phyloP scores from a whole-genome alignment of 2,888 invertebrate genomes.

The Drosophila barbarae region DNA sequence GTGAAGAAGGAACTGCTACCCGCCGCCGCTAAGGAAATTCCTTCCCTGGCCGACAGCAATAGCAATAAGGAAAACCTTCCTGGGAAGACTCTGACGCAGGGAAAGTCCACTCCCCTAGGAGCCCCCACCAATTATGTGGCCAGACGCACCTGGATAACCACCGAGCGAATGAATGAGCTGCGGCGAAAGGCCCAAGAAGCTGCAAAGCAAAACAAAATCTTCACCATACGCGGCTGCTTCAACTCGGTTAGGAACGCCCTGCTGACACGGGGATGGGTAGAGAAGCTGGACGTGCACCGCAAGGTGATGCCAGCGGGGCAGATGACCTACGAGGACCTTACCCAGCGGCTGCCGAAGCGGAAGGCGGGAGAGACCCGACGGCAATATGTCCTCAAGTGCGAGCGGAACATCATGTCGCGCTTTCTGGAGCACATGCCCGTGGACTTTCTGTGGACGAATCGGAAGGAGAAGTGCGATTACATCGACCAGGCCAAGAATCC shows the following conservation, averaged over 20 bases:
- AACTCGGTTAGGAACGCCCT: conserved; percentile 86
- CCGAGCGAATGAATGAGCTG: conserved; percentile 84
- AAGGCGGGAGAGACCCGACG: conserved; percentile 79
- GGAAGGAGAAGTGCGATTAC: conserved; percentile 85
- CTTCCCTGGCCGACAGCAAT: conserved; percentile 24
- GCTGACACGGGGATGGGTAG: conserved; percentile 85
- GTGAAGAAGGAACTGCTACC: conserved; percentile 3
- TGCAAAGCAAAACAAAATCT: conserved; percentile 84
- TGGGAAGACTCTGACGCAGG: neutral
- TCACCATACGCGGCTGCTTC: conserved; percentile 87
- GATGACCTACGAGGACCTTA: conserved; percentile 77
- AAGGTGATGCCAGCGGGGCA: conserved; percentile 72
- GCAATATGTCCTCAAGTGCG: conserved; percentile 84
- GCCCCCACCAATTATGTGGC: conserved; percentile 73
- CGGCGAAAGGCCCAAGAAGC: conserved; percentile 84
- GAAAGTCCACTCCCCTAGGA: conserved; percentile 37
- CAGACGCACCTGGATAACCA: conserved; percentile 82
- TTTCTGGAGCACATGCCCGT: conserved; percentile 89
- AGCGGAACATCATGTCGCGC: conserved; percentile 86
- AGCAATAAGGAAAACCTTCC: conserved; percentile 54
- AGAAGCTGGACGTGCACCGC: conserved; percentile 78
- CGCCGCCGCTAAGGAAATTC: conserved; percentile 8
- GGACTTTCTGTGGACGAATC: conserved; percentile 94
- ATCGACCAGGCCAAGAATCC: conserved; percentile 80
- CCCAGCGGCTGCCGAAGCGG: conserved; percentile 77